Evolutionary conservation across 1,140 invertebrate genomes (phyloP), one percentile per base, ranked within the genome.

Genomic region (Brachionus rubens): DNA sequence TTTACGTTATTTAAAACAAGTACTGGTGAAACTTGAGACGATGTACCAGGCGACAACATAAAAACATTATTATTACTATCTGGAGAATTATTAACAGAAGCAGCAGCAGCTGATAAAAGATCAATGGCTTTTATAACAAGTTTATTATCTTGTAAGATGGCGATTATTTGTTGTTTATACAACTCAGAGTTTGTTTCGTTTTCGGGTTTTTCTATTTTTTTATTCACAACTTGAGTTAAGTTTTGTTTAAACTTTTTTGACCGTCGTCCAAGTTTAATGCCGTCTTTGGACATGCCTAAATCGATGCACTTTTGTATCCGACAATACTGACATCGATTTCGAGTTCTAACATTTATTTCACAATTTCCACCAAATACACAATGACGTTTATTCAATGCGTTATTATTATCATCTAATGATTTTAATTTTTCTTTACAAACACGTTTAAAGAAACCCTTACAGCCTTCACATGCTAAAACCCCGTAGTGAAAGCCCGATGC

Each of bases 261-360:
- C 96, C 99, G 99, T 80, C 96, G 90, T 77, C 96, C 96, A 86
- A 99, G 99, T 88, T 99, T 99, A 78, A 99, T 96, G 82, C 96
- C 95, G 96, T 99, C 96, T 87, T 95, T 90, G 83, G 94, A 97
- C 96, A 99, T 99, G 82, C 96, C 96, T 76, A 99, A 88, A 81
- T 93, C 91, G 79, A 99, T 89, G 88, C 96, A 99, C 89, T 99
- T 99, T 89, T 98, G 94, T 81, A 99, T 89, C 80, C 96, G 89
- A 86, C 96, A 99, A 88, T 96, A 99, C 88, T 99, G 96, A 87
- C 96, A 99, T 80, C 96, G 88, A 87, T 99, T 99, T 78, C 96
- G 87, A 87, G 98, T 99, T 1, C 40, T 12, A 19, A 75, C 52
- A 30, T 36, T 75, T 36, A 75, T 75, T 47, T 75, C 70, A 59